Percentiles rank a stretch among this genome's conserved stretches.
Evolutionary conservation across 2,113 vertebrate genomes (phyloP).

Genomic region (Piprites chloris): DNA sequence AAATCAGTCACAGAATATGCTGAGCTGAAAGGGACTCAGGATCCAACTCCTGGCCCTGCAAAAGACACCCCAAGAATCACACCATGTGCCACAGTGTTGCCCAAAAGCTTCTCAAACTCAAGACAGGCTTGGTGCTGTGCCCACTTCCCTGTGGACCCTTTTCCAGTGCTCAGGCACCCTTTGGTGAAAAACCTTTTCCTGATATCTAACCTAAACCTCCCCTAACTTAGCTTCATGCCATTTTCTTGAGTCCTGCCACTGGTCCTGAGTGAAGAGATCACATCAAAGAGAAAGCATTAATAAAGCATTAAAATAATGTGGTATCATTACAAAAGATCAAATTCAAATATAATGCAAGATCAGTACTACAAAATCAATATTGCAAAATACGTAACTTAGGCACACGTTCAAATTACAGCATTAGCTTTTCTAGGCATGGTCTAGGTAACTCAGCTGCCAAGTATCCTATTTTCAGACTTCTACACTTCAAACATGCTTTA

Average conservation of each 20-base stretch:
- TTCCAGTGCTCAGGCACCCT: not conserved
- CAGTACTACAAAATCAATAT: not conserved
- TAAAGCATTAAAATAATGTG: not conserved
- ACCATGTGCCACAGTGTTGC: not conserved
- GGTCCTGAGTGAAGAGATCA: not conserved
- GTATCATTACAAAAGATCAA: not conserved
- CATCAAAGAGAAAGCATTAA: not conserved
- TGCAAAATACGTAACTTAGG: not conserved
- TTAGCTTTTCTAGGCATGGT: not conserved
- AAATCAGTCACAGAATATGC: not conserved
- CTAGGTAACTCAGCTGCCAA: not conserved
- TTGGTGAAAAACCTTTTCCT: not conserved
- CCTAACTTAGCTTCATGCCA: not conserved
- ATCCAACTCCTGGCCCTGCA: not conserved
- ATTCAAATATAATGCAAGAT: not conserved
- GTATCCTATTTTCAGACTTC: not conserved
- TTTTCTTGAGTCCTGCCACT: not conserved
- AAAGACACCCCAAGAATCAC: not conserved
- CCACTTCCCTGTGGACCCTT: not conserved
- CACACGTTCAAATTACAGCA: accelerated
- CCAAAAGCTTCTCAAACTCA: not conserved
- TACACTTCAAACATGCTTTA: not conserved
- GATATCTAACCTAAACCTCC: not conserved
- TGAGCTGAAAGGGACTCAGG: not conserved
- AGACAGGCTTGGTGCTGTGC: not conserved